These are phyloP conservation scores for Chiridota heheva DNA, from an alignment of 35 echinoderm and acorn worm genomes.

Conservation along the genomic window DNA sequence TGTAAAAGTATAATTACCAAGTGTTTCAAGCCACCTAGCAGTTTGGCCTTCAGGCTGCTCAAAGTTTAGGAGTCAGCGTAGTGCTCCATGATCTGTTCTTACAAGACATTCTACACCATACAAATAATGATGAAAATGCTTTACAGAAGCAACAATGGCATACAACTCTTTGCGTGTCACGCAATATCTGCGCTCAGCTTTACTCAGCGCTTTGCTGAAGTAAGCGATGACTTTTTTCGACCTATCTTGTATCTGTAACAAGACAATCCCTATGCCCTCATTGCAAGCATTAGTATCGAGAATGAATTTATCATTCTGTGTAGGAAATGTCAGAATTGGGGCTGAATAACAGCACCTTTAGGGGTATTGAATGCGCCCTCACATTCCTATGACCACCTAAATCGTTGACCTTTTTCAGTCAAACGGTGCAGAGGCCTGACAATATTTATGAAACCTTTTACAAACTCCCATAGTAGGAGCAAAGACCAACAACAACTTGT, in stretches of 20 bases:
- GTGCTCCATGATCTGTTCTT: constrained; percentile 41
- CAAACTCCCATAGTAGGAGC: constrained; percentile 41
- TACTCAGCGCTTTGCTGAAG: constrained; percentile 22
- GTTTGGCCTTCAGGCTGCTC: constrained; percentile 31
- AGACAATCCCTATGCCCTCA: constrained; percentile 33
- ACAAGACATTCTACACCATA: constrained; percentile 37
- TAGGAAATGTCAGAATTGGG: constrained; percentile 53
- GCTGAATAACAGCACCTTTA: constrained; percentile 12
- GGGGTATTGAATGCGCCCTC: constrained; percentile 34
- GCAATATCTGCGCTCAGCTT: constrained; percentile 37
- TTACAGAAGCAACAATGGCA: constrained; percentile 35
- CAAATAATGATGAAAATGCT: constrained; percentile 57
- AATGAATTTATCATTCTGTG: not conserved
- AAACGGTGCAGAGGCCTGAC: constrained; percentile 23
- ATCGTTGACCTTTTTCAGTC: not conserved
- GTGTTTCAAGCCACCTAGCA: constrained; percentile 41
- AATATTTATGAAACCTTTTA: constrained; percentile 30
- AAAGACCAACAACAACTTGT: constrained; percentile 52
- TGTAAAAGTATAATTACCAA: too few species aligned
- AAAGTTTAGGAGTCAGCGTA: constrained; percentile 39
- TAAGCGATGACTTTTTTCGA: constrained; percentile 50
- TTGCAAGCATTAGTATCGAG: constrained; percentile 57
- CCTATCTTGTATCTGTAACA: constrained; percentile 54
- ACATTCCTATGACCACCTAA: constrained; percentile 47
- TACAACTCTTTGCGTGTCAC: constrained; percentile 29